phyloP scores from a whole-genome alignment of 2,113 vertebrate genomes.

The Carettochelys insculpta region DNA sequence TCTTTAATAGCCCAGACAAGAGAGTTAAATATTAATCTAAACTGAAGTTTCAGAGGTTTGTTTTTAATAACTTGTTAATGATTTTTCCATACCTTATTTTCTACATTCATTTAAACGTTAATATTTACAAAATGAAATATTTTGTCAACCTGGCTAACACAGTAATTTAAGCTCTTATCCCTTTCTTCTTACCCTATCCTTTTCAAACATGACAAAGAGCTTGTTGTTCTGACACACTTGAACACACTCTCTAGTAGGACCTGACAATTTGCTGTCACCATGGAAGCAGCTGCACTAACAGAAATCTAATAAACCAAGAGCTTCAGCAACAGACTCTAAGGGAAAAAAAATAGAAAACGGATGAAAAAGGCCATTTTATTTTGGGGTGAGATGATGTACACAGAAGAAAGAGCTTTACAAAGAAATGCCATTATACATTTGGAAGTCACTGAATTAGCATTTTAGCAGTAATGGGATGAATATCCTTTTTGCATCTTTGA shows the following conservation, averaged over 20 bases:
- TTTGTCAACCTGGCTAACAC: background rate
- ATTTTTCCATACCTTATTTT: background rate
- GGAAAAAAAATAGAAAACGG: background rate
- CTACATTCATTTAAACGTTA: background rate
- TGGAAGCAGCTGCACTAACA: fast-evolving
- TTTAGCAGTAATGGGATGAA: fast-evolving
- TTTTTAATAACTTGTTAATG: slow-evolving; percentile 6
- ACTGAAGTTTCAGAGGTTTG: slow-evolving; percentile 42
- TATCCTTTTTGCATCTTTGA: background rate
- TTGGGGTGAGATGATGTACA: background rate
- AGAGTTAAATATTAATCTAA: slow-evolving; percentile 65
- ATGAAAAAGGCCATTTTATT: background rate
- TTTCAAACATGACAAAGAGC: background rate
- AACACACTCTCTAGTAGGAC: background rate
- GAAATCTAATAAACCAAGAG: fast-evolving
- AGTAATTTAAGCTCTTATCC: background rate
- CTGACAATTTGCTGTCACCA: background rate
- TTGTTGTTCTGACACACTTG: background rate
- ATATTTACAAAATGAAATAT: slow-evolving; percentile 1
- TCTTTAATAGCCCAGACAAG: slow-evolving; percentile 50
- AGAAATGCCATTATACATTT: background rate
- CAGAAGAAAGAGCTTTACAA: background rate
- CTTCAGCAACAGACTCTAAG: background rate
- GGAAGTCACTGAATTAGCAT: background rate
- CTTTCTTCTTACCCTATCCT: fast-evolving